Evolutionary conservation across 2,113 vertebrate species (phyloP).

Genomic region (Propithecus coquereli): DNA sequence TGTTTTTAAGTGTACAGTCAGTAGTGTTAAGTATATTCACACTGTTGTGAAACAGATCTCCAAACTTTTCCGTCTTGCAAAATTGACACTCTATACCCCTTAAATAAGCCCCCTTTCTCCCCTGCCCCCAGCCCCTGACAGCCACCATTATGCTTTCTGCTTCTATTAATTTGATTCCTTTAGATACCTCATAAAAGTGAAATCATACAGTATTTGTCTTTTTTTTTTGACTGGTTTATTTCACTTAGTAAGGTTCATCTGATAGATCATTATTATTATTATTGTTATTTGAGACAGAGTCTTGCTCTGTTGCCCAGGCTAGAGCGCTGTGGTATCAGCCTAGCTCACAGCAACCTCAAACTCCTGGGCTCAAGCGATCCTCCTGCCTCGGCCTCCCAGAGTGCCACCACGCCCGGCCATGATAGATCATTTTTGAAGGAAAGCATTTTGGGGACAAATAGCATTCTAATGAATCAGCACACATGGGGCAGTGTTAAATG

Average conservation of each 20-base stretch:
- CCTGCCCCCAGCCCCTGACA: not conserved
- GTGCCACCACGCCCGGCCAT: too few species aligned
- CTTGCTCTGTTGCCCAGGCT: too few species aligned
- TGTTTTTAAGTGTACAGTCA: not conserved
- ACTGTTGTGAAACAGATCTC: not conserved
- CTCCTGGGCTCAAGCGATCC: too few species aligned
- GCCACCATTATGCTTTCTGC: not conserved
- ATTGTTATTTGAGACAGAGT: too few species aligned
- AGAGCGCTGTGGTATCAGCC: too few species aligned
- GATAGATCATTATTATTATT: not conserved
- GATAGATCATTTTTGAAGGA: not conserved
- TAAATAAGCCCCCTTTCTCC: not conserved
- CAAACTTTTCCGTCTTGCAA: not conserved
- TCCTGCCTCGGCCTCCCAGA: too few species aligned
- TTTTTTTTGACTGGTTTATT: not conserved
- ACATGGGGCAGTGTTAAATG: not conserved
- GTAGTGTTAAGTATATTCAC: not conserved
- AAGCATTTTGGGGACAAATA: not conserved
- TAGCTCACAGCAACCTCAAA: too few species aligned
- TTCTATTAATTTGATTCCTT: not conserved
- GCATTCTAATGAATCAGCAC: not conserved
- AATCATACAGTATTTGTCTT: not conserved
- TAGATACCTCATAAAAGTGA: not conserved
- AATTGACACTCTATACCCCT: not conserved
- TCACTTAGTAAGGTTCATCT: not conserved